phyloP scores from a whole-genome alignment of 2,797 vertebrate genomes.

The Halcyon leucocephala region DNA sequence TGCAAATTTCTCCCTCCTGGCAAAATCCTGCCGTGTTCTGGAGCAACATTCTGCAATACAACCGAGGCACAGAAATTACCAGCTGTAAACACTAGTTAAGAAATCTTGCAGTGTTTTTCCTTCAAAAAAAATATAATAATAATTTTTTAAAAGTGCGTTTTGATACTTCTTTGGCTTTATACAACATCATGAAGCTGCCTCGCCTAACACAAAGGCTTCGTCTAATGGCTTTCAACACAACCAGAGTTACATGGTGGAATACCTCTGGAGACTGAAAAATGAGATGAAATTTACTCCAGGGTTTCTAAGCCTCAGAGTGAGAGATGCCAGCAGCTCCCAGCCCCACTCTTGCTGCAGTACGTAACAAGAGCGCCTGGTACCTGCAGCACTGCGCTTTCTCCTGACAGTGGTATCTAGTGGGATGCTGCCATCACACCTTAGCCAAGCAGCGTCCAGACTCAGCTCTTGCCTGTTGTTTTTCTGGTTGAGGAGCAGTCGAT shows the following conservation, averaged over 20 bases:
- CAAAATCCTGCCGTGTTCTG: not conserved
- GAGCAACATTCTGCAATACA: not conserved
- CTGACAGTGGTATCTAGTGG: not conserved
- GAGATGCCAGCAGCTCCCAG: not conserved
- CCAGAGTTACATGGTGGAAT: not conserved
- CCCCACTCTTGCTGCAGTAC: not conserved
- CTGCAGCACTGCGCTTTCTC: too few relatives aligned
- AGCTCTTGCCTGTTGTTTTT: not conserved
- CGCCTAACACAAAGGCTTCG: not conserved
- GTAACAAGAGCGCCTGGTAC: not conserved
- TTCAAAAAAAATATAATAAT: too few relatives aligned
- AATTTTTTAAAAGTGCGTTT: not conserved
- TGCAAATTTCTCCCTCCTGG: not conserved
- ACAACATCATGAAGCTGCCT: not conserved
- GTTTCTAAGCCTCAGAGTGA: not conserved
- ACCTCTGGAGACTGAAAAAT: not conserved
- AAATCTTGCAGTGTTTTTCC: not conserved
- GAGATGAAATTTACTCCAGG: not conserved
- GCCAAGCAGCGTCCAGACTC: not conserved
- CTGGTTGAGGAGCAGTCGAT: not conserved
- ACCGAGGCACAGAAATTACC: not conserved
- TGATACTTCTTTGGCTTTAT: not conserved
- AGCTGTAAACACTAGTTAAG: not conserved
- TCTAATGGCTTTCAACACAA: not conserved
- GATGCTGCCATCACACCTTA: not conserved